These are phyloP conservation scores for Acridotheres tristis DNA, from an alignment of 2,797 vertebrate genomes.

Conservation along the genomic window DNA sequence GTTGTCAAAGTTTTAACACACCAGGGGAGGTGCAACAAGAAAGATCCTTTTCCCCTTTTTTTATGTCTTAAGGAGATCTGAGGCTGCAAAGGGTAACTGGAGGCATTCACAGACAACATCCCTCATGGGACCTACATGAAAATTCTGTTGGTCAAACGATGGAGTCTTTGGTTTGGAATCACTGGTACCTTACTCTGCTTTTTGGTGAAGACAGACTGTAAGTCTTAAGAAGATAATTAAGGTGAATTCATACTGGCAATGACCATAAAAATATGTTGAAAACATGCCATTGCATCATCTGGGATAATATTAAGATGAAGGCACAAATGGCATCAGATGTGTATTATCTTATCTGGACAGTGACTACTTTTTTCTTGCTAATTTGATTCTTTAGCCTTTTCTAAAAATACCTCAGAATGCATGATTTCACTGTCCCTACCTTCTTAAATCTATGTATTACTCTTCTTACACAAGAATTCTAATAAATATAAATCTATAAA, in stretches of 20 bases:
- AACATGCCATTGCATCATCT: neutral
- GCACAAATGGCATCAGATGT: neutral
- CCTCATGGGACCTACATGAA: neutral
- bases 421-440: neutral
- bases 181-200: neutral
- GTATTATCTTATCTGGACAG: neutral
- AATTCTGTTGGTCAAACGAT: neutral
- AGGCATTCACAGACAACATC: neutral
- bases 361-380: rapidly evolving
- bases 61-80: neutral
- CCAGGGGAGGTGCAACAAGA: neutral
- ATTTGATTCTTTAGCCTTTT: neutral
- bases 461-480: neutral
- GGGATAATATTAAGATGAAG: neutral
- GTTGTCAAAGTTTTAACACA: neutral
- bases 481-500: neutral
- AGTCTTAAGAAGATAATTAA: neutral
- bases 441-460: neutral
- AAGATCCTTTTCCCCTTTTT: neutral
- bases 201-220: neutral
- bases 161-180: neutral
- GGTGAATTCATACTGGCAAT: neutral
- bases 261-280: neutral
- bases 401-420: neutral
- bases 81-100: neutral